A percentile compares a stretch with the other conserved stretches of the same genome.
Conservation (phyloP, 2,888 invertebrate genomes). For the Oscheius sp. region DNA sequence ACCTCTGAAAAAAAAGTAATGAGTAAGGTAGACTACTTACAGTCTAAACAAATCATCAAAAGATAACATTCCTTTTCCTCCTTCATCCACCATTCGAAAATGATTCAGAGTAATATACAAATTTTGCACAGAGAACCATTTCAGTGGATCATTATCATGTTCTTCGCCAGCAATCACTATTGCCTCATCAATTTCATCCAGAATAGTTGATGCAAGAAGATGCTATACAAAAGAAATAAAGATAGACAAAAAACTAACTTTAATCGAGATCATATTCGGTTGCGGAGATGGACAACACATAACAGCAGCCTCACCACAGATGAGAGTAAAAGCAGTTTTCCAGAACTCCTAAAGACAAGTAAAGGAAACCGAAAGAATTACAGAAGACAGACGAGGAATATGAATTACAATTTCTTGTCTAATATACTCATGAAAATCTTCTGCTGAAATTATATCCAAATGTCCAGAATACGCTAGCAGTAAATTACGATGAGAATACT, state of each 20-base stretch:
- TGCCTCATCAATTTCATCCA: conserved; percentile 18
- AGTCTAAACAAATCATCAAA: conserved; percentile 1
- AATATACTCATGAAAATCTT: neutral
- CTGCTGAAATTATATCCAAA: neutral
- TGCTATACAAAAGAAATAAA: neutral
- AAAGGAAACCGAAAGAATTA: neutral
- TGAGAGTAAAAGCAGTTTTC: neutral
- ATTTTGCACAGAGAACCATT: conserved; percentile 9
- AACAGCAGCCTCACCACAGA: conserved; percentile 1
- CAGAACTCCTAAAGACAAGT: neutral
- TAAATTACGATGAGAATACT: conserved; percentile 2
- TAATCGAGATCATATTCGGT: neutral
- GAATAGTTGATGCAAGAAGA: conserved; percentile 2
- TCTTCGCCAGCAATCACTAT: neutral
- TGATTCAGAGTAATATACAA: neutral
- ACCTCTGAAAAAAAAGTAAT: neutral
- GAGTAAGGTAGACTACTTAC: neutral
- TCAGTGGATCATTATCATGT: neutral
- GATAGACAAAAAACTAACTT: no score
- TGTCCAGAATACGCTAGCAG: neutral
- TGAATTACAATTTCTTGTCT: neutral
- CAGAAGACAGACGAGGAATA: neutral
- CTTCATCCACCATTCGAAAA: neutral
- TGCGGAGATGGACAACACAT: neutral
- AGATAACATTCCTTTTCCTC: conserved; percentile 5